Evolutionary conservation across 2,888 invertebrate genomes (phyloP), one percentile per base, ranked within the genome.

Genomic region (Fabriciana adippe): DNA sequence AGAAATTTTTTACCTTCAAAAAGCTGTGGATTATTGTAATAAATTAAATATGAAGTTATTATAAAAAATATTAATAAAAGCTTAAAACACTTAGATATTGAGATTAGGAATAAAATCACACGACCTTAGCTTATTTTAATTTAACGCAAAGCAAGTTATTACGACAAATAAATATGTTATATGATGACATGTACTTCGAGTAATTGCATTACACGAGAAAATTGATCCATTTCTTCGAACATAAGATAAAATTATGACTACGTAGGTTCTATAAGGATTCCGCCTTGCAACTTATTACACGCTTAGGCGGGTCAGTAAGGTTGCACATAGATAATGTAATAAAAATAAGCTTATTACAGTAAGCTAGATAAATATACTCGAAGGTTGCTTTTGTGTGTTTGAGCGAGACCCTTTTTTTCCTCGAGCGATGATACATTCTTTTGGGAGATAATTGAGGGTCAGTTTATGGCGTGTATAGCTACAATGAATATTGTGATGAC

Each of bases 281-380:
- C 59, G 57, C 47, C 67, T 71, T 69, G 59, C 55, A 56, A 67
- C 51, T 61, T 63, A 57, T 61, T 13, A 45, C 62, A 64, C 55
- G 61, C 63, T 66, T 50, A 57, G 60, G 64, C 51, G 59, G 61
- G 66, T 64, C 55, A 65, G 61, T 69, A 72, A 65, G 72, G 73
- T 72, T 72, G 72, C 66, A 55, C 63, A 63, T 68, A 60, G 65
- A 47, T 73, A 73, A 73, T 73, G 72, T 73, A 71, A 73, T 73
- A 73, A 69, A 72, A 69, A 69, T 72, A 73, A 73, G 73, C 71
- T 68, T 61, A 72, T 73, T 73, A 73, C 68, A 63, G 53, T 73
- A 73, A 73, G 72, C 73, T 69, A 71, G 72, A 73, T 68, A 73
- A 72, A 72, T 68, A 68, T 69, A 67, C 66, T 55, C 55, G 73